phyloP scores from a whole-genome alignment of 2,888 invertebrate species.

The Epinotia demarniana region DNA sequence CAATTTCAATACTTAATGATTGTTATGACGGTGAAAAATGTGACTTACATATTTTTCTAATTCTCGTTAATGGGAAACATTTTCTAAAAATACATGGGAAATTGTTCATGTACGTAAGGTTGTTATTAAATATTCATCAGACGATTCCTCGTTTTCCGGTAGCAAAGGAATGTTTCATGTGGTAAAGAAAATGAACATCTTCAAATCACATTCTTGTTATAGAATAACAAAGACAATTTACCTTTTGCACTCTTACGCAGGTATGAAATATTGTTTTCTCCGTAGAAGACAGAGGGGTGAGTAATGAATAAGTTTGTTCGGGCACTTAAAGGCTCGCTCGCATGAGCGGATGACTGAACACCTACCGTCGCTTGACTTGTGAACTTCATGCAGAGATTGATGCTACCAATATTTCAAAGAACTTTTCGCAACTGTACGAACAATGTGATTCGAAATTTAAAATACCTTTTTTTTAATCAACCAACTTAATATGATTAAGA shows the following conservation, averaged over 20 bases:
- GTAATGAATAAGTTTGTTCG: conserved; percentile 61
- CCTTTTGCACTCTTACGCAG: not conserved
- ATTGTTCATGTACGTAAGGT: not conserved
- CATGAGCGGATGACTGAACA: conserved; percentile 58
- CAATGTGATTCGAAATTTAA: not conserved
- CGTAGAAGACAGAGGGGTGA: conserved; percentile 48
- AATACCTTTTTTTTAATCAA: not conserved
- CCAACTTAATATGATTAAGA: no score
- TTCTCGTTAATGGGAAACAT: not conserved
- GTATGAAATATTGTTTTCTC: conserved; percentile 18
- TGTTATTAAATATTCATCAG: not conserved
- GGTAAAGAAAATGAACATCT: not conserved
- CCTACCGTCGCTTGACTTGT: conserved; percentile 63
- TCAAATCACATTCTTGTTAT: not conserved
- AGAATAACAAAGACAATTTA: not conserved
- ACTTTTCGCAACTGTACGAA: conserved; percentile 45
- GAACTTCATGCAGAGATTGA: conserved; percentile 62
- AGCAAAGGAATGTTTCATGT: not conserved
- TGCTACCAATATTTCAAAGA: conserved; percentile 63
- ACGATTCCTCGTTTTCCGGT: not conserved
- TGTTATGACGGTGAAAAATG: not conserved
- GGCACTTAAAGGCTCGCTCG: conserved; percentile 56
- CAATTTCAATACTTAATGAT: not conserved
- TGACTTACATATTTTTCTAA: not conserved
- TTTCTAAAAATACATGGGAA: no score